phyloP scores from a whole-genome alignment of 2,113 vertebrate genomes.

The Solea senegalensis region DNA sequence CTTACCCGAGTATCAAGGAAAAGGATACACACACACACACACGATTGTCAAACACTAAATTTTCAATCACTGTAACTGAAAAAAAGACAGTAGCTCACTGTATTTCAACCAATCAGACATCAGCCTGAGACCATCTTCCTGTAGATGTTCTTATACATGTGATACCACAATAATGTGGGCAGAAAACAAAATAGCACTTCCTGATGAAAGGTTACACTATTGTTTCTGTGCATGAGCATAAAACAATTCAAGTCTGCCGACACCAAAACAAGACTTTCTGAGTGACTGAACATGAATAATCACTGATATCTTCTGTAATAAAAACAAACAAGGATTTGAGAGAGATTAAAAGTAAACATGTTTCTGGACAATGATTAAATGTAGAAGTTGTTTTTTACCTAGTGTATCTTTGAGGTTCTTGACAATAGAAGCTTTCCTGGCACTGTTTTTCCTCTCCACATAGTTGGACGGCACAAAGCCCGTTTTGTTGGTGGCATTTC shows the following conservation, averaged over 20 bases:
- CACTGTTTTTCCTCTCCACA: constrained; percentile 92
- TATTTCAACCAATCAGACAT: constrained; percentile 28
- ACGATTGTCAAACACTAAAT: not conserved
- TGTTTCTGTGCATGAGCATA: not conserved
- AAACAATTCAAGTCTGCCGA: constrained; percentile 7
- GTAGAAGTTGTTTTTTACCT: constrained; percentile 76
- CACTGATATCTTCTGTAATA: not conserved
- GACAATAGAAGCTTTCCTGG: constrained; percentile 91
- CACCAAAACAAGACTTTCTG: not conserved
- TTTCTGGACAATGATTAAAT: not conserved
- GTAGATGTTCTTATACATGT: not conserved
- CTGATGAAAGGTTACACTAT: not conserved
- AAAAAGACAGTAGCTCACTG: constrained; percentile 4
- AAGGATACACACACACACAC: not conserved
- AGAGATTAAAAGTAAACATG: constrained; percentile 1
- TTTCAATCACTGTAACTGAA: not conserved
- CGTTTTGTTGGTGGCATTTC: constrained; percentile 91
- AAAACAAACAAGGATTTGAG: constrained; percentile 18
- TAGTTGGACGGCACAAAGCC: constrained; percentile 95
- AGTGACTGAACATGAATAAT: not conserved
- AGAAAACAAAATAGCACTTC: constrained; percentile 16
- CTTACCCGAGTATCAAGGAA: constrained; percentile 27
- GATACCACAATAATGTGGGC: constrained; percentile 41
- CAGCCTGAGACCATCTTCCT: constrained; percentile 28
- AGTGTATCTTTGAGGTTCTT: constrained; percentile 93